Conservation (phyloP, 2,113 vertebrate species). For the Machaerirhynchus nigripectus region DNA sequence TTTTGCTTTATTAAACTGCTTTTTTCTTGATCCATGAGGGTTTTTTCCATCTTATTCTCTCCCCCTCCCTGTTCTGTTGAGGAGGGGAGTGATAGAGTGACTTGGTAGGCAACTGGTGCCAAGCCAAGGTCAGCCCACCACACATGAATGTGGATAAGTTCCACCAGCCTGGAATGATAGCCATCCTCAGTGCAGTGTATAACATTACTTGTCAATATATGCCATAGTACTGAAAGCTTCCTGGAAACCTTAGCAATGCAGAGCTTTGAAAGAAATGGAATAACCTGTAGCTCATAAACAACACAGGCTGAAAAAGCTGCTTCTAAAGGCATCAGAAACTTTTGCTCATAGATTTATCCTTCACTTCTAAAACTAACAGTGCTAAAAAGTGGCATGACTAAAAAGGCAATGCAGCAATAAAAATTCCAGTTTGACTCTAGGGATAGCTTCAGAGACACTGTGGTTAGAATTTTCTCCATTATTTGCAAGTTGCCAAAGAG, state of each 20-base stretch:
- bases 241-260: slow-evolving; percentile 3
- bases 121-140: not conserved
- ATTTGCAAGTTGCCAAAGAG: slow-evolving; percentile 42
- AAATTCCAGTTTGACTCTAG: slow-evolving; percentile 63
- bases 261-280: not conserved
- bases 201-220: not conserved
- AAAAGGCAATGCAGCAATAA: slow-evolving; percentile 50
- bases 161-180: not conserved
- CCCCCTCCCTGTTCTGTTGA: not conserved
- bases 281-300: slow-evolving; percentile 31
- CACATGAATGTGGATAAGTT: not conserved
- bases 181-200: not conserved
- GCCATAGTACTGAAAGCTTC: not conserved
- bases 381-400: slow-evolving; percentile 49
- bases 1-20: not conserved
- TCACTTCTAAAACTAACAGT: slow-evolving; percentile 48
- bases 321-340: slow-evolving; percentile 53
- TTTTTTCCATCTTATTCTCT: not conserved
- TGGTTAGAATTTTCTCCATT: slow-evolving; percentile 61
- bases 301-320: not conserved
- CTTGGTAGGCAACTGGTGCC: not conserved
- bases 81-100: not conserved
- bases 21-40: not conserved
- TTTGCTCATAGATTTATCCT: slow-evolving; percentile 41
- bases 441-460: slow-evolving; percentile 56